A percentile compares a stretch with the other conserved stretches of the same genome.
Evolutionary conservation across 2,113 vertebrate genomes (phyloP).

Genomic region (Upupa epops): DNA sequence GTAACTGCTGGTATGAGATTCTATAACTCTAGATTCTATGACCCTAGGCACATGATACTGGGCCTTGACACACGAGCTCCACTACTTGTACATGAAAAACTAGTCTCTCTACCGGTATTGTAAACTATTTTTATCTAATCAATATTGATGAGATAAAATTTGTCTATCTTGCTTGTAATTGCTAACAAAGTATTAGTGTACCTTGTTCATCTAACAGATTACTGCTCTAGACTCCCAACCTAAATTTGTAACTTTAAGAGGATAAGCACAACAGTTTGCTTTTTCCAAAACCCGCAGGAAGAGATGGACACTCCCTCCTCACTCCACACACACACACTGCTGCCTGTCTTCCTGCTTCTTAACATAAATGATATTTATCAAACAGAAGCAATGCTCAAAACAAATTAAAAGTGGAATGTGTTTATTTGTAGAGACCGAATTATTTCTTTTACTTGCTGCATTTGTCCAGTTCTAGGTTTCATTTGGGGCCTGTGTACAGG

Average conservation of each 20-base stretch:
- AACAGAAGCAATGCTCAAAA: not conserved
- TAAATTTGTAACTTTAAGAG: not conserved
- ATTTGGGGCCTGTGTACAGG: not conserved
- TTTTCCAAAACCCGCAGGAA: not conserved
- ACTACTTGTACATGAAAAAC: not conserved
- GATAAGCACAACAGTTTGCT: not conserved
- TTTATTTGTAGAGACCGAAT: not conserved
- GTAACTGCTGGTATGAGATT: not conserved
- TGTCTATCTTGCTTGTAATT: not conserved
- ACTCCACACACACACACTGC: no score
- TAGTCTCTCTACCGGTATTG: not conserved
- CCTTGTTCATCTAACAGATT: not conserved
- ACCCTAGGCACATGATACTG: not conserved
- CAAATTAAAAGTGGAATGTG: not conserved
- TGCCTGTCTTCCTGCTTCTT: not conserved
- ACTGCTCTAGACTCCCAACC: not conserved
- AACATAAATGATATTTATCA: not conserved
- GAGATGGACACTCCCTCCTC: not conserved
- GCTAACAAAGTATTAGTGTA: not conserved
- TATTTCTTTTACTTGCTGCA: not conserved
- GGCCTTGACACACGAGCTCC: fast-evolving
- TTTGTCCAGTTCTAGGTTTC: not conserved
- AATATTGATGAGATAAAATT: not conserved
- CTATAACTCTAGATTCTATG: not conserved
- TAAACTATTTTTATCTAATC: not conserved